Conservation (phyloP, 2,797 vertebrate species). For the Chaunax sp. region DNA sequence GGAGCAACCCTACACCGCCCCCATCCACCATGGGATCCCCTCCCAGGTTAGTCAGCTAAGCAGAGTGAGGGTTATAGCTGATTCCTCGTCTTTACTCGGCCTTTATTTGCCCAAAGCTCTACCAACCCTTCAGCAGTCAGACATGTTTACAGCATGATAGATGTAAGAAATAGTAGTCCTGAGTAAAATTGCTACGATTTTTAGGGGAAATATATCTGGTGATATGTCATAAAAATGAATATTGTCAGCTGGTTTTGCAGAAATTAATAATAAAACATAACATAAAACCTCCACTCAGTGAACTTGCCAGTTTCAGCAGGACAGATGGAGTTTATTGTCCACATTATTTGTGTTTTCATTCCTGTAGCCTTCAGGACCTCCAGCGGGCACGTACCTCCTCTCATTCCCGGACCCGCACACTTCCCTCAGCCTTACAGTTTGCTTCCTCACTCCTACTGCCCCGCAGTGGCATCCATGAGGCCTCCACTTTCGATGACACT, state of each 20-base stretch:
- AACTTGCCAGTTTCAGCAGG: neutral
- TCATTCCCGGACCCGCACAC: conserved; percentile 88
- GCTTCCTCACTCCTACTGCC: conserved; percentile 90
- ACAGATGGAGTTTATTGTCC: neutral
- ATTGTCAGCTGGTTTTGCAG: neutral
- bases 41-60: conserved; percentile 83
- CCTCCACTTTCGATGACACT: conserved; percentile 93
- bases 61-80: neutral
- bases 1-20: conserved; percentile 92
- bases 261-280: conserved; percentile 2
- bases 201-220: neutral
- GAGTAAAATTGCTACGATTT: neutral
- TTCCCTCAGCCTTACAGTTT: conserved; percentile 92
- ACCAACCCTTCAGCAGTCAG: neutral
- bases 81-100: neutral
- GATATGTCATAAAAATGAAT: conserved; percentile 8
- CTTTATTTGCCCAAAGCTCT: neutral
- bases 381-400: conserved; percentile 89
- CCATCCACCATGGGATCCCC: conserved; percentile 94
- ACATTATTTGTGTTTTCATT: conserved; percentile 6
- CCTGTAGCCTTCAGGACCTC: conserved; percentile 88
- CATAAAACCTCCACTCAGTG: neutral
- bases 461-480: conserved; percentile 90
- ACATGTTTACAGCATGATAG: neutral
- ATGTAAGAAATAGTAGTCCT: neutral